A percentile compares a stretch with the other conserved stretches of the same genome.
Evolutionary conservation across 2,797 vertebrate species (phyloP).

Genomic region (Threskiornis aethiopicus): DNA sequence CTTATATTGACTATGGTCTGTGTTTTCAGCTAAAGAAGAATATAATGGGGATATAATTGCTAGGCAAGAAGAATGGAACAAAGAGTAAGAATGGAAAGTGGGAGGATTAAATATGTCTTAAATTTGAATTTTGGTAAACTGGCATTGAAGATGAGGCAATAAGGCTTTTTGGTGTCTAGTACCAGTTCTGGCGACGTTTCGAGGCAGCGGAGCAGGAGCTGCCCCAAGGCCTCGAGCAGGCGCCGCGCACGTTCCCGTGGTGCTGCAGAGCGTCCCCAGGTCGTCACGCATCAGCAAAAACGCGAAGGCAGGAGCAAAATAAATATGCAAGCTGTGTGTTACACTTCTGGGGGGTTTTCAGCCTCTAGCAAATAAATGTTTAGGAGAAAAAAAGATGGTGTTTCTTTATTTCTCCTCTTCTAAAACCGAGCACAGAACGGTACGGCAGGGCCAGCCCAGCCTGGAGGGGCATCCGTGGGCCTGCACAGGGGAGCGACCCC

Average conservation of each 20-base stretch:
- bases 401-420: not conserved
- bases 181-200: fast-evolving
- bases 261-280: fast-evolving
- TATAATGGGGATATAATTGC: not conserved
- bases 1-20: not conserved
- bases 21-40: not conserved
- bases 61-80: not conserved
- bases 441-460: not conserved
- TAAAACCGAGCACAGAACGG: fast-evolving
- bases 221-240: fast-evolving
- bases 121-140: not conserved
- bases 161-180: not conserved
- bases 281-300: not conserved
- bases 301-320: fast-evolving
- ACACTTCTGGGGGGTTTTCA: fast-evolving
- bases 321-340: fast-evolving
- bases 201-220: not conserved
- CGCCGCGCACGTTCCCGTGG: fast-evolving
- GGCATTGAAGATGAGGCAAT: not conserved
- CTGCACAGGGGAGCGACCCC: fast-evolving
- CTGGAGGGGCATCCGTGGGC: not conserved
- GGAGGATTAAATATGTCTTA: not conserved
- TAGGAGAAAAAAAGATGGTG: fast-evolving
- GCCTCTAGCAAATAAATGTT: fast-evolving
- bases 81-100: not conserved